Percentiles rank a stretch among this genome's conserved stretches.
phyloP scores from a whole-genome alignment of 2,797 vertebrate genomes.

The Chaenodraco wilsoni region DNA sequence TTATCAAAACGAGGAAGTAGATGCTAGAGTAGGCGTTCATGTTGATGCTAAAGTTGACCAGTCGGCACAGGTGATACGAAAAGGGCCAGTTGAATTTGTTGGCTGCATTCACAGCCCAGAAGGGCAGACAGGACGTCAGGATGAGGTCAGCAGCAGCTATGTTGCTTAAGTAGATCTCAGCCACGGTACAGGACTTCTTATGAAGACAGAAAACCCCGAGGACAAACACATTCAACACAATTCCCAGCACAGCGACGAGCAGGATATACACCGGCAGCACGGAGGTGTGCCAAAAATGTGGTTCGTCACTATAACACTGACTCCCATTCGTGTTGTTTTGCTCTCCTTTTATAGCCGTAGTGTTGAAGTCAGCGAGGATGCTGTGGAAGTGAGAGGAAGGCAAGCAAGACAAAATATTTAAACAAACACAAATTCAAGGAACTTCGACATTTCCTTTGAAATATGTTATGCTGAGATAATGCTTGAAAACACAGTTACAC shows the following conservation, averaged over 20 bases:
- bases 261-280: slow-evolving; percentile 71
- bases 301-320: slow-evolving; percentile 34
- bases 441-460: not conserved
- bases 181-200: slow-evolving; percentile 74
- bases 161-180: slow-evolving; percentile 87
- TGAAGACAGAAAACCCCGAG: slow-evolving; percentile 80
- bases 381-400: slow-evolving; percentile 57
- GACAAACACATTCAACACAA: slow-evolving; percentile 83
- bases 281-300: slow-evolving; percentile 37
- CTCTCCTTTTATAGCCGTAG: not conserved
- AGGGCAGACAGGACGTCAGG: slow-evolving; percentile 81
- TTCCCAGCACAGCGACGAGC: slow-evolving; percentile 74
- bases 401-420: not conserved
- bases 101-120: slow-evolving; percentile 82
- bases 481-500: not conserved
- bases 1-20: slow-evolving; percentile 86
- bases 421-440: not conserved
- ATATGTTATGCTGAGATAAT: not conserved
- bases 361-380: slow-evolving; percentile 30
- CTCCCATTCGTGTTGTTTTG: slow-evolving; percentile 45
- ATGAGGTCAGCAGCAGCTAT: slow-evolving; percentile 87
- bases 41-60: slow-evolving; percentile 65
- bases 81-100: slow-evolving; percentile 81
- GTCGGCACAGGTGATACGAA: slow-evolving; percentile 72
- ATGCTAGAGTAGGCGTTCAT: slow-evolving; percentile 86